Base-by-base conservation (phyloP, 1,140 invertebrate genomes). In the Onthophagus taurus region DNA sequence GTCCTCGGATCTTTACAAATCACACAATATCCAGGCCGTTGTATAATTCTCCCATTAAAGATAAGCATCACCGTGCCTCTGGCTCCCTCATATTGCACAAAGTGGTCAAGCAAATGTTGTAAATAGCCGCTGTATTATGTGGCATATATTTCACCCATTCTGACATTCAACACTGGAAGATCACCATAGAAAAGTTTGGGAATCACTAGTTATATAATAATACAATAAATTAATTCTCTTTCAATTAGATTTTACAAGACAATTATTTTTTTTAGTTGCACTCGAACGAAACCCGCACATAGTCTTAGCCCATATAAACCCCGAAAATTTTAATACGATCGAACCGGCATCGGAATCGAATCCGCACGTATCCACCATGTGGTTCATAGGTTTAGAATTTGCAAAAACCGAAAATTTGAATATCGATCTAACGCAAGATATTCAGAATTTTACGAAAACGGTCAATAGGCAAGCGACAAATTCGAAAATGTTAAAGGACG, bases 371-470 rank as follows among this genome's bases (percentile, higher is more conserved):
- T 81, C 81, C 57, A 87, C 83, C 0, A 89, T 96, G 77, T 99
- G 95, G 96, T 97, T 97, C 61, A 93, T 99, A 57, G 95, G 95
- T 2, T 67, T 99, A 12, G 77, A 85, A 36, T 97, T 98, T 61
- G 78, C 83, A 49, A 91, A 89, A 67, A 77, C 80, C 8, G 80
- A 85, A 64, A 86, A 84, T 65, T 66, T 89, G 11, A 94, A 94
- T 59, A 77, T 97, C 31, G 89, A 99, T 68, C 75, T 99, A 11
- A 97, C 92, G 0, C 81, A 81, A 53, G 93, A 94, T 58, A 96
- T 97, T 48, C 80, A 84, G 53, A 77, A 74, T 21, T 96, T 97
- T 65, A 90, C 85, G 6, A 85, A 92, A 51, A 74, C 77, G 24
- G 83, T 80, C 2, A 72, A 72, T 50, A 70, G 72, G 49, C 73